A percentile compares a stretch with the other conserved stretches of the same genome.
Conservation (phyloP, 2,888 invertebrate genomes). For the Amblyjoppa proteus region DNA sequence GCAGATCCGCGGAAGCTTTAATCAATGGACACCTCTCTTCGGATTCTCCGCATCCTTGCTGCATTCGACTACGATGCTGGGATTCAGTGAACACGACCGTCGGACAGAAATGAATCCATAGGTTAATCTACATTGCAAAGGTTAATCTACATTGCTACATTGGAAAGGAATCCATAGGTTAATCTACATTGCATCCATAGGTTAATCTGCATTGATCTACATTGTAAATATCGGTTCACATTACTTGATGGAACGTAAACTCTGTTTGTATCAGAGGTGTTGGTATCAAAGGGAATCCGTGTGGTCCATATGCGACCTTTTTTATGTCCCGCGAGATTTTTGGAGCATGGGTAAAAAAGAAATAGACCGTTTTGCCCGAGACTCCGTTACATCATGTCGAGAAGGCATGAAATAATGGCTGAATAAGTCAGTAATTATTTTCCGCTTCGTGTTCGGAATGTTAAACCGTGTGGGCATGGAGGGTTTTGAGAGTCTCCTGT, state of each 20-base stretch:
- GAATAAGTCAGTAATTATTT: conserved; percentile 5
- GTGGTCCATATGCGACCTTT: no score
- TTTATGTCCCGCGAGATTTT: no score
- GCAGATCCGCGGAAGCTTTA: conserved; percentile 11
- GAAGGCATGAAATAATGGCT: background rate
- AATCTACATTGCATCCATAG: no score
- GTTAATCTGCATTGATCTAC: background rate
- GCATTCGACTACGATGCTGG: background rate
- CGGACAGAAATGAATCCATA: background rate
- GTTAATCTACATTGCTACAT: background rate
- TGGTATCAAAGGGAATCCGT: no score
- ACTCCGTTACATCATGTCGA: no score
- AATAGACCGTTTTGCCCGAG: no score
- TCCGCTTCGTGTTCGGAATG: background rate
- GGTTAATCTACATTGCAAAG: background rate
- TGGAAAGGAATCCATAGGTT: no score
- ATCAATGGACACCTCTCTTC: background rate
- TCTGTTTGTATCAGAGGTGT: no score
- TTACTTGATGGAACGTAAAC: background rate
- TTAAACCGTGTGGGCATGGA: conserved; percentile 4
- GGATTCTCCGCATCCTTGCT: background rate
- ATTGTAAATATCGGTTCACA: background rate
- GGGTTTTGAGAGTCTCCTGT: background rate
- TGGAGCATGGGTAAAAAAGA: no score
- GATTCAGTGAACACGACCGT: background rate